phyloP scores from a whole-genome alignment of 1,140 invertebrate species.

The Gryllus bimaculatus region DNA sequence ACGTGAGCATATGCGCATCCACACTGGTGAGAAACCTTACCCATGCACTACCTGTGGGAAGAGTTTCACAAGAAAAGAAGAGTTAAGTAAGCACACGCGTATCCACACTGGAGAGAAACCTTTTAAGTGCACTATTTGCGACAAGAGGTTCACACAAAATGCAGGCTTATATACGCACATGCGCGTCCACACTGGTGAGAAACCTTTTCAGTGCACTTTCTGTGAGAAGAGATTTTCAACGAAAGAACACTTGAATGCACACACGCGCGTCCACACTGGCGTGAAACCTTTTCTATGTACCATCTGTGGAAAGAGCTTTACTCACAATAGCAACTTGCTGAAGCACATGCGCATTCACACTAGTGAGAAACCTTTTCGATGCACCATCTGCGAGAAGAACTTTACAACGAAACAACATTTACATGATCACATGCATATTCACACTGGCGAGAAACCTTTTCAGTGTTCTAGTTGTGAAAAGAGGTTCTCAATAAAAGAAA shows the following conservation, averaged over 20 bases:
- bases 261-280: neutral
- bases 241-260: neutral
- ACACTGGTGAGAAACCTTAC: no score
- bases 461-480: neutral
- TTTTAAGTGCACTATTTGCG: neutral
- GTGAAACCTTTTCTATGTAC: neutral
- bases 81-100: no score
- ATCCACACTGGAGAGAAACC: neutral
- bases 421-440: neutral
- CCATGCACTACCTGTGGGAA: no score
- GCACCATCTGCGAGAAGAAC: neutral
- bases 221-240: neutral
- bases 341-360: slow-evolving; percentile 8
- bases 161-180: neutral
- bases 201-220: neutral
- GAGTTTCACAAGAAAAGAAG: no score
- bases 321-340: neutral
- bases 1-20: no score
- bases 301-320: neutral
- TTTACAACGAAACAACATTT: slow-evolving; percentile 12
- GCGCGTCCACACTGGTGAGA: neutral
- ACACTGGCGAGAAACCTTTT: neutral
- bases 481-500: neutral
- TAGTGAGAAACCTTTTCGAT: neutral
- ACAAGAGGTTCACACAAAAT: neutral